Evolutionary conservation across 2,797 vertebrate genomes (phyloP), one percentile per base, ranked within the genome.

Genomic region (Selene dorsalis): DNA sequence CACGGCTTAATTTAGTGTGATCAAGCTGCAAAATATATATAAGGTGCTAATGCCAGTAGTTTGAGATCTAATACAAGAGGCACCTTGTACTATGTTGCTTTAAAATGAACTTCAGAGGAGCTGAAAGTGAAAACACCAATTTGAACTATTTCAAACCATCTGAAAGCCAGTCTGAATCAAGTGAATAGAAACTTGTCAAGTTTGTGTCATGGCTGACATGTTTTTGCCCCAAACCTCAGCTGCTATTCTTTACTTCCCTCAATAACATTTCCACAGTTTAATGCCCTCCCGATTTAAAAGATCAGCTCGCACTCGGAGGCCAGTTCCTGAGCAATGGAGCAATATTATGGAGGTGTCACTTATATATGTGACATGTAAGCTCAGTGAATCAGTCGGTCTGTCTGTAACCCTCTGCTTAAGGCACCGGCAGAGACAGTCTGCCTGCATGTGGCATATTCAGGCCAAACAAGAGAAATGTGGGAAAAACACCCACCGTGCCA

Each of bases 361-460:
- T 13, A 77, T 79, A 84, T 73, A 87, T 87, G 87, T 84, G 83
- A 82, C 82, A 75, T 89, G 48, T 26, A 20, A 75, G 83, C 85
- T 77, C 73, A 60, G 3, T 86, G 84, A 88, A 82, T 84, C 61
- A 69, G 53, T 52, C 13, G 71, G 57, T 56, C 59, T 56, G 80
- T 82, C 84, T 74, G 57, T 28, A 30, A 35, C 59, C 32, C 56
- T 64, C 52, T n/a, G 64, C 69, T 75, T 59, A 20, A 75, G 74
- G 75, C 80, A 69, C 55, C 53, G 28, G 69, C 43, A 47, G 80
- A 84, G 88, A 91, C 85, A 77, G 74, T 73, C 78, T 59, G 88
- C 84, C 90, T 79, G 90, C 87, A 86, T 91, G 90, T 90, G 91
- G 90, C 82, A 63, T 58, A 91, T 92, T 93, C 88, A 92, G 79